Evolutionary conservation across 2,797 vertebrate species (phyloP).

Genomic region (Sebastes hubbsi): DNA sequence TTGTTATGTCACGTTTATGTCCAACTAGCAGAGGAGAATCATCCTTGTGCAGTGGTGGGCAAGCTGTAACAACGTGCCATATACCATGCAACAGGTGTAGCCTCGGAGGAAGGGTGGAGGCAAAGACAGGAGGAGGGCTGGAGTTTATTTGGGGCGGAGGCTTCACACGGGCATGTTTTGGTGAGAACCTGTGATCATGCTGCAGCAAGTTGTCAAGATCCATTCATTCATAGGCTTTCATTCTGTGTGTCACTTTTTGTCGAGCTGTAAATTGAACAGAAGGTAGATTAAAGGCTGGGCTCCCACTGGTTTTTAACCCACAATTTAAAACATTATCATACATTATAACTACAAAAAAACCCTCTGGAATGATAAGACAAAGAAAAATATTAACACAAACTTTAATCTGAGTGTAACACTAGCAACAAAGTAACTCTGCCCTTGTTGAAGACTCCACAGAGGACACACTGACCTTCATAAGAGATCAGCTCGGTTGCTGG

Average conservation of each 20-base stretch:
- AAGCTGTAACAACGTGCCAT: constrained; percentile 43
- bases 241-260: not conserved
- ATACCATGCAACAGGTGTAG: constrained; percentile 67
- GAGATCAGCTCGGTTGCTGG: constrained; percentile 54
- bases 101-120: constrained; percentile 57
- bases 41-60: not conserved
- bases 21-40: not conserved
- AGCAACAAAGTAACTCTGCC: constrained; percentile 16
- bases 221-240: constrained; percentile 3
- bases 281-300: not conserved
- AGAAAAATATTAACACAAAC: not conserved
- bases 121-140: constrained; percentile 30
- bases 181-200: constrained; percentile 5
- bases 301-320: not conserved
- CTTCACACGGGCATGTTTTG: not conserved
- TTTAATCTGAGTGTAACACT: not conserved
- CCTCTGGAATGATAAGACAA: not conserved
- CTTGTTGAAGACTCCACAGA: constrained; percentile 39
- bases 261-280: not conserved
- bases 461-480: constrained; percentile 54
- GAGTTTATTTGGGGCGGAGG: constrained; percentile 21
- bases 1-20: constrained; percentile 1
- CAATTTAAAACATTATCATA: not conserved
- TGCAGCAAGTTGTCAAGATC: constrained; percentile 22
- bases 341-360: not conserved